A percentile compares a stretch with the other conserved stretches of the same genome.
Evolutionary conservation across 1,140 invertebrate species (phyloP).

Genomic region (Drosophila insularis): DNA sequence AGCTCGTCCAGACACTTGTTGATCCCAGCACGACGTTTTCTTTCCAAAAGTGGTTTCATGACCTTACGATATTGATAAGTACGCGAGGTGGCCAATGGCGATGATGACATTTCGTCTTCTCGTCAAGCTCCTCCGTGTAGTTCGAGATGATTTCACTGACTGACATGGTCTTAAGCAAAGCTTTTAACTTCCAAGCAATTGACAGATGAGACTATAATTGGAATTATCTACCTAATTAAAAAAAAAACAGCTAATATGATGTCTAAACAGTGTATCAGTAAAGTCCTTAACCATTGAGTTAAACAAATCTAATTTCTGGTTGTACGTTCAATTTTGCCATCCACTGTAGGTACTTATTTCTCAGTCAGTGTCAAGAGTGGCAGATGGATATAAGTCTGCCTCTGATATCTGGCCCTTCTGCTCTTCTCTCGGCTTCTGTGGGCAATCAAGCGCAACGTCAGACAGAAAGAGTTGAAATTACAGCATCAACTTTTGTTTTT

Average conservation of each 20-base stretch:
- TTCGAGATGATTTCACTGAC: neutral
- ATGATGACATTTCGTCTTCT: neutral
- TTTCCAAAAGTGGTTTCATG: constrained; percentile 91
- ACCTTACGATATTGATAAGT: constrained; percentile 85
- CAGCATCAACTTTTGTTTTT: constrained; percentile 1
- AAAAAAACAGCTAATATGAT: too few species aligned
- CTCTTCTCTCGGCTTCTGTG: neutral
- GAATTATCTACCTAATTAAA: too few species aligned
- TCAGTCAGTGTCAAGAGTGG: neutral
- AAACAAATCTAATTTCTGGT: too few species aligned
- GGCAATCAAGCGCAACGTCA: constrained; percentile 7
- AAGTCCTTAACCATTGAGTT: neutral
- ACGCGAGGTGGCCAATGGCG: constrained; percentile 79
- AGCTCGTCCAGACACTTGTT: constrained; percentile 92
- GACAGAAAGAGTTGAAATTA: constrained; percentile 13
- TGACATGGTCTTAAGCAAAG: neutral
- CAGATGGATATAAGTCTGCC: neutral
- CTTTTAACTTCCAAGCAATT: too few species aligned
- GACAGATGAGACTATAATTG: too few species aligned
- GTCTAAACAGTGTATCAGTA: neutral
- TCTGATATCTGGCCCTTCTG: neutral
- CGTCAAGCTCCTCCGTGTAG: neutral
- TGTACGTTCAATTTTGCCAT: neutral
- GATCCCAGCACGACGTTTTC: constrained; percentile 91
- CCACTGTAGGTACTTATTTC: neutral